phyloP scores from a whole-genome alignment of 2,113 vertebrate genomes.

The Excalfactoria chinensis region DNA sequence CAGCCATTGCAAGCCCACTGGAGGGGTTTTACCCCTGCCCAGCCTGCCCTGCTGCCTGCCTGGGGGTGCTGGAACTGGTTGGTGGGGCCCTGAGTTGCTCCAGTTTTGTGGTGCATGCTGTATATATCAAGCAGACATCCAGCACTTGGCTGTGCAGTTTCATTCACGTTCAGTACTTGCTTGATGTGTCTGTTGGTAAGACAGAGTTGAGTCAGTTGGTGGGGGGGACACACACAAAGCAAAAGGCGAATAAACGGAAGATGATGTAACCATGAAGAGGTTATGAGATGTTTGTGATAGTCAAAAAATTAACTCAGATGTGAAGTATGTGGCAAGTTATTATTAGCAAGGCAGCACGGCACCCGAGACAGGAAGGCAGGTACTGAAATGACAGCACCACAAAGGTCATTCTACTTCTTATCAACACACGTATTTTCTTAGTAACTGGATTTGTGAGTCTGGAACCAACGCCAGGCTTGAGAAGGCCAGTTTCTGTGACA shows the following conservation, averaged over 20 bases:
- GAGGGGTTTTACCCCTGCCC: not conserved
- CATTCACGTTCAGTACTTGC: not conserved
- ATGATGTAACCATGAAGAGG: not conserved
- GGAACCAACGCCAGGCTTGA: not conserved
- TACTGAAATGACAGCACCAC: not conserved
- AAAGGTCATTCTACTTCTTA: not conserved
- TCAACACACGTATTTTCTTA: not conserved
- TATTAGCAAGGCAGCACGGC: not conserved
- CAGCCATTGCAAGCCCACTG: accelerated
- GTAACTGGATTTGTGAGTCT: not conserved
- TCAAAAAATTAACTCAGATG: not conserved
- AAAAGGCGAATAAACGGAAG: not conserved
- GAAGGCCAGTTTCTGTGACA: not conserved
- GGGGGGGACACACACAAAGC: not conserved
- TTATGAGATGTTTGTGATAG: not conserved
- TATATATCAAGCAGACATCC: accelerated
- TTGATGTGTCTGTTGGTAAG: not conserved
- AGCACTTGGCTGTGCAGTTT: not conserved
- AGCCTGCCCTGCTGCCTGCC: not conserved
- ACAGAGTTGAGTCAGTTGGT: not conserved
- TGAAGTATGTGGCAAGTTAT: not conserved
- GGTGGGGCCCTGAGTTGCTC: not conserved
- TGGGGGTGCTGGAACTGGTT: not conserved
- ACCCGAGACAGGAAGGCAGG: not conserved
- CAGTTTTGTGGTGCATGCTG: not conserved